phyloP scores from a whole-genome alignment of 2,113 vertebrate species.

The Athene cunicularia region DNA sequence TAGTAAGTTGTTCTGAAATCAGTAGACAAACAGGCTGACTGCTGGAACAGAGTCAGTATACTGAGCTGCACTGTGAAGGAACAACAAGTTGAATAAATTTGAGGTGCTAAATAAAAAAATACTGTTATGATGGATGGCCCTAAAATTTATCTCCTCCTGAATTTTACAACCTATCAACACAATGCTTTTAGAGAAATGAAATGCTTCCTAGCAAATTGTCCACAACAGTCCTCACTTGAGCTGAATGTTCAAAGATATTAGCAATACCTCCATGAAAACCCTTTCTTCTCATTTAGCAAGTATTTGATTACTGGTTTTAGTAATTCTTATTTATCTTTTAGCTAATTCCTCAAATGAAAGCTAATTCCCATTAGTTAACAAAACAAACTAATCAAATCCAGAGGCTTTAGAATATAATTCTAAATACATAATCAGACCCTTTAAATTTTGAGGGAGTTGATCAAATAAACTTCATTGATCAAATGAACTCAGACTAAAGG shows the following conservation, averaged over 20 bases:
- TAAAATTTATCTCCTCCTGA: background rate
- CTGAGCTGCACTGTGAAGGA: background rate
- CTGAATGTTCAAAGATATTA: background rate
- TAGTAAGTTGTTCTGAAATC: constrained; percentile 5
- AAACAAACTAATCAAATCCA: background rate
- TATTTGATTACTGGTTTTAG: background rate
- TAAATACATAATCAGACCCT: background rate
- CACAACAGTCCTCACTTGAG: background rate
- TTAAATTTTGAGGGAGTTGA: background rate
- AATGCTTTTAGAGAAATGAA: background rate
- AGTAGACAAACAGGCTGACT: background rate
- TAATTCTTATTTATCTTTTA: background rate
- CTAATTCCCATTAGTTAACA: background rate
- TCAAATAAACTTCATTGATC: background rate
- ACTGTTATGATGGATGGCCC: background rate
- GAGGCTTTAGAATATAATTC: background rate
- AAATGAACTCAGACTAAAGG: background rate
- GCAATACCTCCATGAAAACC: background rate
- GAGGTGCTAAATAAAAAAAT: background rate
- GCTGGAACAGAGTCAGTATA: background rate
- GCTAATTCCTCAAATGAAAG: background rate
- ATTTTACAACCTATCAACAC: background rate
- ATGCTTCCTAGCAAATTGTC: background rate
- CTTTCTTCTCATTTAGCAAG: background rate
- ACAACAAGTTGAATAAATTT: background rate